Conservation (phyloP, 2,113 vertebrate genomes). For the Euleptes europaea region DNA sequence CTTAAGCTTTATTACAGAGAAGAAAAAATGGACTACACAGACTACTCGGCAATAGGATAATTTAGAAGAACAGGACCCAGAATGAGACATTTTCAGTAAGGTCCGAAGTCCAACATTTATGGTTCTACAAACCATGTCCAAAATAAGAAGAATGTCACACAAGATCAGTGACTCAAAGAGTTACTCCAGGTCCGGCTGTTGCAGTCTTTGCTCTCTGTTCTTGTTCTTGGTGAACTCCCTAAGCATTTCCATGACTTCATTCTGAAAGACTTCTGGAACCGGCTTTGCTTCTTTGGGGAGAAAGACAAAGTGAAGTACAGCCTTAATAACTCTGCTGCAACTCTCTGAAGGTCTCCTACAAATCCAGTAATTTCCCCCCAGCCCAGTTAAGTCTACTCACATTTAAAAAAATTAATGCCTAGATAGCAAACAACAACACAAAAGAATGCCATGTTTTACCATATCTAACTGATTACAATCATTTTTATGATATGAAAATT, state of each 20-base stretch:
- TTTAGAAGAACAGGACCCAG: neutral
- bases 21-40: neutral
- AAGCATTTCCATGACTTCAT: constrained; percentile 84
- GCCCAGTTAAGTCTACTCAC: neutral
- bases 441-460: neutral
- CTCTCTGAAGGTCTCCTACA: neutral
- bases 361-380: neutral
- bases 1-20: constrained; percentile 40
- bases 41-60: neutral
- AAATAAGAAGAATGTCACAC: accelerated
- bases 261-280: constrained; percentile 71
- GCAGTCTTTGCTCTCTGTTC: constrained; percentile 80
- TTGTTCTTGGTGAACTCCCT: constrained; percentile 92
- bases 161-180: constrained; percentile 65
- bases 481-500: neutral
- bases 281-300: constrained; percentile 70
- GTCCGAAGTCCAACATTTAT: accelerated
- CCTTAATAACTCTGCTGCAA: accelerated
- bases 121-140: neutral
- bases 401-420: neutral
- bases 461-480: neutral
- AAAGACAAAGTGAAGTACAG: neutral
- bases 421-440: neutral
- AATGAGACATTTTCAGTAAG: accelerated
- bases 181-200: constrained; percentile 80